These are phyloP conservation scores for Mesoligia furuncula DNA, from an alignment of 2,888 invertebrate genomes.

Conservation along the genomic window DNA sequence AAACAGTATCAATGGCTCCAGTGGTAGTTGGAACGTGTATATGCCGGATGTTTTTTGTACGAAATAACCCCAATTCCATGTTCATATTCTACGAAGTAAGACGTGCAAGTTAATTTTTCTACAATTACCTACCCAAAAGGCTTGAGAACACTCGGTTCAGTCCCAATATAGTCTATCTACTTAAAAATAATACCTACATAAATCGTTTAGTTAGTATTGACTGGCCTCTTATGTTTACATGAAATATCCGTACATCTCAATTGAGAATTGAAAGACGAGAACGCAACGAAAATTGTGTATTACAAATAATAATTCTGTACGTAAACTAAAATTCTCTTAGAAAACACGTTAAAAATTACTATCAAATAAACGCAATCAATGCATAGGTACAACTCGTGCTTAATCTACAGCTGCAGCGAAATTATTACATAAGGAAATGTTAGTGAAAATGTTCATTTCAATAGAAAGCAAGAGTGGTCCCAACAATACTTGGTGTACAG, in stretches of 20 bases:
- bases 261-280: background rate
- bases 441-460: conserved; percentile 44
- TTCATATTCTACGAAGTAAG: conserved; percentile 15
- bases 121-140: background rate
- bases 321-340: background rate
- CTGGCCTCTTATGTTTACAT: background rate
- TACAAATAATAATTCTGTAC: background rate
- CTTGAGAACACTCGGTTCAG: background rate
- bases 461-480: conserved; percentile 77
- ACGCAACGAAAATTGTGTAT: background rate
- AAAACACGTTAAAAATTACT: background rate
- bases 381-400: background rate
- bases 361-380: background rate
- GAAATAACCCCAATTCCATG: background rate
- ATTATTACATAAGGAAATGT: conserved; percentile 46
- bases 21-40: background rate
- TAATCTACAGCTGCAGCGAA: background rate
- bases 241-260: background rate
- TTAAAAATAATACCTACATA: background rate
- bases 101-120: background rate
- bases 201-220: background rate
- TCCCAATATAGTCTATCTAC: background rate
- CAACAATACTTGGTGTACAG: conserved; percentile 63
- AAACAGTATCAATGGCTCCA: conserved; percentile 66
- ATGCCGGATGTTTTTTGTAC: conserved; percentile 17